These are phyloP conservation scores for Scomber scombrus DNA, from an alignment of 2,113 vertebrate genomes.

Conservation along the genomic window DNA sequence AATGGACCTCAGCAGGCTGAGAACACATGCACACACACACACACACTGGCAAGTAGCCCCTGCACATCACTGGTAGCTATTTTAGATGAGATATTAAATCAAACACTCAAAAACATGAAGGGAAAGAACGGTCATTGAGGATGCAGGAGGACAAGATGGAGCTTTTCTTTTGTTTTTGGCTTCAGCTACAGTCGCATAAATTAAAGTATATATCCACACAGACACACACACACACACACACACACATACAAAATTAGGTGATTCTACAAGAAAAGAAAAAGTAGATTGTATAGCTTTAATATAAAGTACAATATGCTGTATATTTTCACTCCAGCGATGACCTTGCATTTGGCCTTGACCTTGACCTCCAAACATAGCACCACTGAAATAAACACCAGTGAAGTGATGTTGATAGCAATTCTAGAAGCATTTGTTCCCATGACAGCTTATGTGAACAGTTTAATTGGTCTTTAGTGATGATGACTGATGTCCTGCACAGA, in stretches of 20 bases:
- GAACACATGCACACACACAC: conserved; percentile 46
- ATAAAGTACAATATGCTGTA: not conserved
- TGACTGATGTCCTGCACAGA: too few relatives aligned
- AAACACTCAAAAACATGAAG: conserved; percentile 43
- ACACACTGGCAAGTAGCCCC: conserved; percentile 1
- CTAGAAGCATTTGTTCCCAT: too few relatives aligned
- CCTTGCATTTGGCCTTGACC: conserved; percentile 4
- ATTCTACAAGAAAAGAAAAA: not conserved
- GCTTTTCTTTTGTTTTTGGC: not conserved
- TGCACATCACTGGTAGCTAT: conserved; percentile 55
- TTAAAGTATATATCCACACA: not conserved
- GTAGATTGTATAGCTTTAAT: not conserved
- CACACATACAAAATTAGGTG: not conserved
- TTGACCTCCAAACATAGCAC: conserved; percentile 8
- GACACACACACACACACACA: not conserved
- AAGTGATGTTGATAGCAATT: too few relatives aligned
- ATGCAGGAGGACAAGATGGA: not conserved
- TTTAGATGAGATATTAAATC: conserved; percentile 68
- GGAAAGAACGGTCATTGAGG: not conserved
- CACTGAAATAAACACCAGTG: not conserved
- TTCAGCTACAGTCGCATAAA: conserved; percentile 1
- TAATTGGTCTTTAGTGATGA: too few relatives aligned
- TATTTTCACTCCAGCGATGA: not conserved
- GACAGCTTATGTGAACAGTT: too few relatives aligned
- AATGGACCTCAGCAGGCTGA: conserved; percentile 68